Base-by-base conservation (phyloP, 2,113 vertebrate genomes). In the Pseudopipra pipra region DNA sequence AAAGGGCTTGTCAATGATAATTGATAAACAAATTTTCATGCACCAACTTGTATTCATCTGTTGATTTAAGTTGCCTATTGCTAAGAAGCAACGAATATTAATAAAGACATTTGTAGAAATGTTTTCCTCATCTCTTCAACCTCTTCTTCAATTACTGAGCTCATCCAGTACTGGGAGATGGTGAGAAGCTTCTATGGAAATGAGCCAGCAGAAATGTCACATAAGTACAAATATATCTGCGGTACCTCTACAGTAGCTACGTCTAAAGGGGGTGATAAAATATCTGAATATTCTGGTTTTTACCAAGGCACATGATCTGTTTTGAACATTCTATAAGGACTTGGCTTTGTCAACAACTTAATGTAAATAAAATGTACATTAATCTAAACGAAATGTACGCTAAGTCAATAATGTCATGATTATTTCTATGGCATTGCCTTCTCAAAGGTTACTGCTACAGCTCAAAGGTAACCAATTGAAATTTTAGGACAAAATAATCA, bases 111-210 rank as follows among this genome's bases (percentile, higher is more conserved):
- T 35, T 59, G 21, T n/a, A 37, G 17, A 76, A 46, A 2, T 22
- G 3, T 35, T 77, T 72, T 37, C 15, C 5, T 44, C 83, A 65
- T 24, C 30, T 62, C 23, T 82, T 93, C 56, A 68, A 56, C 5
- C 19, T 4, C 0, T 61, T 8, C 14, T 77, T 76, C 58, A 41
- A 1, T 56, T 14, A 52, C 13, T 41, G 23, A 6, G 4, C 5
- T 73, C 9, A 55, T 73, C 39, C 25, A 61, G 25, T 52, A 27
- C 12, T 33, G 13, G 41, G 22, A 83, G 43, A 55, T 23, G 13
- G 13, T 37, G 25, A 76, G 35, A 80, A 75, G 31, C 3, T 35
- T 70, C 27, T 35, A 3, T 4, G 21, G 33, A 90, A 82, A 72
- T 6, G 1, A 51, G 2, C 14, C 63, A 22, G 14, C 8, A 90